Evolutionary conservation across 2,888 invertebrate species (phyloP).

Genomic region (Synergus japonicus): DNA sequence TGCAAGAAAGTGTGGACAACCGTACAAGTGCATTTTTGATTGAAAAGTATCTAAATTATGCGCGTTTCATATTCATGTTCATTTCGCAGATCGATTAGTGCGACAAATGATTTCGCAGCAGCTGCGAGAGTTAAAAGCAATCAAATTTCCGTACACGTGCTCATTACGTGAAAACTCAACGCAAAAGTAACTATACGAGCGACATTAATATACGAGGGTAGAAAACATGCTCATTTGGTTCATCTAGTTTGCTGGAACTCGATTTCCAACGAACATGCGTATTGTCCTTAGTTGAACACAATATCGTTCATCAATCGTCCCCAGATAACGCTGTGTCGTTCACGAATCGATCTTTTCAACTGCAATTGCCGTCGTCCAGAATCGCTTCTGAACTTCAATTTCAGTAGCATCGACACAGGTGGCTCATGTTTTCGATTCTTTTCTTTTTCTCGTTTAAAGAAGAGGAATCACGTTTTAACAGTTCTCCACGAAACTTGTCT

Average conservation of each 20-base stretch:
- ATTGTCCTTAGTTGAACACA: neutral
- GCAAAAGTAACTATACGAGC: neutral
- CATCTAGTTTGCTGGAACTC: neutral
- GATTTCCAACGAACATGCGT: neutral
- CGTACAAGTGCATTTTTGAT: neutral
- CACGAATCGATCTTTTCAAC: constrained; percentile 10
- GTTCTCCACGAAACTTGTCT: neutral
- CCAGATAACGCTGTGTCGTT: neutral
- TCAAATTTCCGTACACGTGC: neutral
- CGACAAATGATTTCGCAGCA: neutral
- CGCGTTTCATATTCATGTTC: neutral
- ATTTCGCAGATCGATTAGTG: neutral
- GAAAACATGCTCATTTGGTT: constrained; percentile 14
- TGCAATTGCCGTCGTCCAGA: constrained; percentile 6
- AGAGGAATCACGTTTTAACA: neutral
- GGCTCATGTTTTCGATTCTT: neutral
- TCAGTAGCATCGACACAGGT: constrained; percentile 2
- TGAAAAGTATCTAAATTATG: neutral
- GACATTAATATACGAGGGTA: neutral
- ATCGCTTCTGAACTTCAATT: neutral
- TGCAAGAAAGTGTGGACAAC: no score
- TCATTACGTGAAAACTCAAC: neutral
- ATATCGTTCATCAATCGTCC: constrained; percentile 18
- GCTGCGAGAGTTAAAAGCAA: neutral
- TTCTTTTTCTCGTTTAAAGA: neutral